Base-by-base conservation (phyloP, 2,113 vertebrate species). In the Pterocles orientalis region DNA sequence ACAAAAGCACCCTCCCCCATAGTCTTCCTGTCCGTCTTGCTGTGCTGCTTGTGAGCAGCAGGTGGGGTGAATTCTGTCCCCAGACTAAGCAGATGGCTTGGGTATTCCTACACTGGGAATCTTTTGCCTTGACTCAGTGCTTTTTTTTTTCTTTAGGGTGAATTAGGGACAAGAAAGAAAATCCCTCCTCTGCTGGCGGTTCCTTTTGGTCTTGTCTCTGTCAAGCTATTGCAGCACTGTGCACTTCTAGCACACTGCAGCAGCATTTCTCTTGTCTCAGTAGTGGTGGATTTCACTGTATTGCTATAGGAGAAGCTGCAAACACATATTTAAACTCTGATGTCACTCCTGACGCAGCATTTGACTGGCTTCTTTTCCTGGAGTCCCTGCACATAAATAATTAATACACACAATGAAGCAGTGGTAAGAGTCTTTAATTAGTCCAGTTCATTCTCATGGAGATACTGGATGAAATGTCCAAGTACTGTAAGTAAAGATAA, bases 201-300 rank as follows among this genome's bases (percentile, higher is more conserved):
- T 65, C 9, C n/a, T 14, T 8, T 5, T 9, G 34, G 18, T 56
- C 31, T 26, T 6, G 15, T 43, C 58, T 65, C 54, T 15, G 25
- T 18, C 29, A 14, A 58, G 48, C 43, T 64, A 20, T 26, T 12
- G 36, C 41, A 33, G 80, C 4, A 13, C 60, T 5, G 56, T 0
- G 1, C 1, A 0, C 2, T 31, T 43, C 26, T 36, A 8, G 50
- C 19, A 4, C 25, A 18, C 11, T 25, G 6, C 80, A 82, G 41
- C 43, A 77, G 54, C n/a, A 5, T 43, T 85, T 68, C 65, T 69
- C 72, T 60, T 9, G 8, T 8, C 80, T 29, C 24, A 76, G 58
- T 31, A 53, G 15, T 10, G 50, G 25, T 39, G 56, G 24, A 17
- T 70, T 25, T 68, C 18, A 19, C 56, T 2, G 7, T 13, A 14